Conservation (phyloP, 1,140 invertebrate species). For the Venturia canescens region DNA sequence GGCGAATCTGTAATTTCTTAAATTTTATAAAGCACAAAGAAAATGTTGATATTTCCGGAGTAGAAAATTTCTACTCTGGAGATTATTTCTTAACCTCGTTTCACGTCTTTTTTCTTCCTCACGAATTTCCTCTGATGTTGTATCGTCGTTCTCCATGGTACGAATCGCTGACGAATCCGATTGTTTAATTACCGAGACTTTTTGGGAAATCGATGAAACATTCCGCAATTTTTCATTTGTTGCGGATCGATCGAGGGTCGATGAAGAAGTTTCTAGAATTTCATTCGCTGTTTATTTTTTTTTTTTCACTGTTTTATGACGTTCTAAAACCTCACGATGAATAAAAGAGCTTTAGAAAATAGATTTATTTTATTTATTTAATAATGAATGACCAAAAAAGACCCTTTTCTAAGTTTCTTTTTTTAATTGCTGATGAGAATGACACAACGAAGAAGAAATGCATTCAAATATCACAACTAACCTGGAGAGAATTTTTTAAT, state of each 20-base stretch:
- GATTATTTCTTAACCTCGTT: not conserved
- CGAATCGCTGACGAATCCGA: constrained; percentile 18
- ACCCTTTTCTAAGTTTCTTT: too few species aligned
- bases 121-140: constrained; percentile 13
- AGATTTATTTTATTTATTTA: too few species aligned
- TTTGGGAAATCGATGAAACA: not conserved
- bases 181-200: not conserved
- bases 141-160: constrained; percentile 8
- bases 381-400: too few species aligned
- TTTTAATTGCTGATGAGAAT: too few species aligned
- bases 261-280: not conserved
- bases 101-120: constrained; percentile 18
- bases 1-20: not conserved
- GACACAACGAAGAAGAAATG: not conserved
- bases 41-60: not conserved
- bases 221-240: not conserved
- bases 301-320: too few species aligned
- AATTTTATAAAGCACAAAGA: not conserved
- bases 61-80: not conserved
- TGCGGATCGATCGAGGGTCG: constrained; percentile 7
- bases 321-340: too few species aligned
- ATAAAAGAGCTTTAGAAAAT: too few species aligned
- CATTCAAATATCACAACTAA: not conserved
- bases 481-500: not conserved
- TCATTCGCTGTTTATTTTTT: not conserved